A percentile compares a stretch with the other conserved stretches of the same genome.
phyloP scores from a whole-genome alignment of 2,888 invertebrate species.

The Drymonia ruficornis region DNA sequence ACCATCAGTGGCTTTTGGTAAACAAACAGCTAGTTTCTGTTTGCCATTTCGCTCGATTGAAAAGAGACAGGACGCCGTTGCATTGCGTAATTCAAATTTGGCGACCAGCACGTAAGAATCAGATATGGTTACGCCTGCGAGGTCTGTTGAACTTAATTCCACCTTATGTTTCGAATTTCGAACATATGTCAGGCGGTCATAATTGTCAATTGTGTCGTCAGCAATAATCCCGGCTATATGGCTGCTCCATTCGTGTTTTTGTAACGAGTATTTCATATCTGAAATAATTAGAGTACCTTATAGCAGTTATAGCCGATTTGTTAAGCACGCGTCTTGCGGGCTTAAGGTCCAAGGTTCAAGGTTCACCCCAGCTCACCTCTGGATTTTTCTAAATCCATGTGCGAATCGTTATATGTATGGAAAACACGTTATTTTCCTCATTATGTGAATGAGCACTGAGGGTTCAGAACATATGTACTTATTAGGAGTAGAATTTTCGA shows the following conservation, averaged over 20 bases:
- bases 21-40: neutral
- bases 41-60: neutral
- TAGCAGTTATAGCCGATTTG: too few species aligned
- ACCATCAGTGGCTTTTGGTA: neutral
- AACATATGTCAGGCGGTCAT: neutral
- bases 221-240: neutral
- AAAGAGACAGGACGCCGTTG: neutral
- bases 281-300: neutral
- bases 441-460: too few species aligned
- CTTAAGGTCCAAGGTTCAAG: too few species aligned
- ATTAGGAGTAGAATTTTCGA: too few species aligned
- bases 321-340: too few species aligned
- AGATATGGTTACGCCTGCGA: neutral
- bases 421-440: too few species aligned
- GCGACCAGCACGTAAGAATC: neutral
- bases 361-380: too few species aligned
- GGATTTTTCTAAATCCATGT: too few species aligned
- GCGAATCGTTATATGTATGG: too few species aligned
- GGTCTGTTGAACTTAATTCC: neutral
- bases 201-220: neutral
- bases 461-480: too few species aligned
- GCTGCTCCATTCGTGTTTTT: neutral
- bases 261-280: slow-evolving; percentile 8
- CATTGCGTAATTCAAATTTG: neutral
- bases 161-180: neutral